Percentiles rank a stretch among this genome's conserved stretches.
These are phyloP conservation scores for Moxostoma hubbsi DNA, from an alignment of 2,797 vertebrate species.

Conservation along the genomic window DNA sequence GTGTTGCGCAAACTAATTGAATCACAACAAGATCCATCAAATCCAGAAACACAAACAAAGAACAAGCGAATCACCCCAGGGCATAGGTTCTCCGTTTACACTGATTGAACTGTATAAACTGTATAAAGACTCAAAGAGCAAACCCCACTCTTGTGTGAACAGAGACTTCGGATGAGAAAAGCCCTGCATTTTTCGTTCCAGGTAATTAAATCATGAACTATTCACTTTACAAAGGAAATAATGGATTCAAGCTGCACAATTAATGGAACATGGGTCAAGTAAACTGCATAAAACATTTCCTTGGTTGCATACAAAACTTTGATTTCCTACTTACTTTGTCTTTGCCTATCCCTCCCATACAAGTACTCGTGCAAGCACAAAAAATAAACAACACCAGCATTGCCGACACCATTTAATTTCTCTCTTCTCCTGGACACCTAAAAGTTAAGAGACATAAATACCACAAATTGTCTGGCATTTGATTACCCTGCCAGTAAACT, in stretches of 20 bases:
- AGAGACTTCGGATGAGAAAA: conserved; percentile 16
- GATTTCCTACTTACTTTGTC: background rate
- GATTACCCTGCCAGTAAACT: conserved; percentile 44
- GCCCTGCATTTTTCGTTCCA: conserved; percentile 40
- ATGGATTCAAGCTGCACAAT: conserved; percentile 4
- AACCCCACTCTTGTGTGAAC: no score
- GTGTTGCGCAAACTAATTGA: conserved; percentile 32
- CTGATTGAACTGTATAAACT: no score
- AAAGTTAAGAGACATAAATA: conserved; percentile 43
- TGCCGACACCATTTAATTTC: conserved; percentile 11
- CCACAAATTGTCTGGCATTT: conserved; percentile 42
- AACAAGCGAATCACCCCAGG: conserved; percentile 23
- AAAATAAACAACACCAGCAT: conserved; percentile 46
- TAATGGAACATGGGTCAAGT: background rate
- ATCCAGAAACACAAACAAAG: background rate
- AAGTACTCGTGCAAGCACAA: conserved; percentile 52
- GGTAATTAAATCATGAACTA: conserved; percentile 15
- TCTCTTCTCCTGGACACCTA: conserved; percentile 5
- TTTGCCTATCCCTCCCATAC: background rate
- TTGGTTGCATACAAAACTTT: background rate
- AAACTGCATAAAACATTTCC: conserved; percentile 8
- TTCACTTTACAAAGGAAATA: background rate
- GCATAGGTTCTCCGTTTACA: background rate
- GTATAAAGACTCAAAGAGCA: no score
- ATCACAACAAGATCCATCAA: conserved; percentile 29